Conservation (phyloP, 2,797 vertebrate genomes). For the Peromyscus melanophrys region DNA sequence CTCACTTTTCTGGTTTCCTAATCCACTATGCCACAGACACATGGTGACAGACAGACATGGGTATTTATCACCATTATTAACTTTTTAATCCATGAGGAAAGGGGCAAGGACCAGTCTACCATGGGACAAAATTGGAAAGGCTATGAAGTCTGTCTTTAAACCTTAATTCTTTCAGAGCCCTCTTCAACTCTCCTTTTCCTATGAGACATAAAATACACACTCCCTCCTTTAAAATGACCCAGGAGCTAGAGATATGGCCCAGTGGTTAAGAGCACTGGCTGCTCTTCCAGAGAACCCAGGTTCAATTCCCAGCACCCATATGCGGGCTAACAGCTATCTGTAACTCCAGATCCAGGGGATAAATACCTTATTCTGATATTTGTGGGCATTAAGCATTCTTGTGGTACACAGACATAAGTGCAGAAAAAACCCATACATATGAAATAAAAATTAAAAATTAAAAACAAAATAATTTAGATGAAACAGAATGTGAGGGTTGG, state of each 20-base stretch:
- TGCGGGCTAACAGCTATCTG: background rate
- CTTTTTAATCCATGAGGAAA: constrained; percentile 48
- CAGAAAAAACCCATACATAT: background rate
- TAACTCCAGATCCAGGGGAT: background rate
- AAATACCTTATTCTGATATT: background rate
- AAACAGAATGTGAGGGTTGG: constrained; percentile 40
- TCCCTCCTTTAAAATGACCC: background rate
- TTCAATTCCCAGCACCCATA: background rate
- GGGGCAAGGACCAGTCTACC: background rate
- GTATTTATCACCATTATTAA: background rate
- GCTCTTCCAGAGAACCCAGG: background rate
- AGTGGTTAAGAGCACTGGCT: background rate
- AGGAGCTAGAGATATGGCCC: background rate
- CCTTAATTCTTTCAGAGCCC: constrained; percentile 34
- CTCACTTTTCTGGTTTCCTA: background rate
- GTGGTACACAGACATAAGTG: background rate
- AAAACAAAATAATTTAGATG: background rate
- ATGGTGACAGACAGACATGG: background rate
- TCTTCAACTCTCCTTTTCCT: constrained; percentile 39
- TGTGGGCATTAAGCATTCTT: background rate
- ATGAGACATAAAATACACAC: constrained; percentile 2
- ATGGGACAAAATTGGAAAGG: constrained; percentile 26
- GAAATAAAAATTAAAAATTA: background rate
- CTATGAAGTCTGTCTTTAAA: constrained; percentile 23
- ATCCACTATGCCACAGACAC: background rate